A percentile compares a stretch with the other conserved stretches of the same genome.
These are phyloP conservation scores for Sabatieria punctata DNA, from an alignment of 2,888 invertebrate species.

Conservation along the genomic window DNA sequence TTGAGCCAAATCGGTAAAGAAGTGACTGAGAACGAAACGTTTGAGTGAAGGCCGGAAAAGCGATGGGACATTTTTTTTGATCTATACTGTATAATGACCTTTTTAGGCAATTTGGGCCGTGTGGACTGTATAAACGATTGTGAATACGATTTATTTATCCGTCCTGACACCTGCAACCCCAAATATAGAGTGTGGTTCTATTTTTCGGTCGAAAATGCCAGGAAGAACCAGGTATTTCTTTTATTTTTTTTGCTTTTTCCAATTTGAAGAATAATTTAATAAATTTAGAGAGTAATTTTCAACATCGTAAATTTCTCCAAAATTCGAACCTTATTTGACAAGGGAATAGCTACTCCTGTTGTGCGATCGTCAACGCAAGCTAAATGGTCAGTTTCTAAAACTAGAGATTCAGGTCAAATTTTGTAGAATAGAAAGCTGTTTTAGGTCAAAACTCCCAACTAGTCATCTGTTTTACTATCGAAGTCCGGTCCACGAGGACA, in stretches of 20 bases:
- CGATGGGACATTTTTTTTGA: too few species aligned
- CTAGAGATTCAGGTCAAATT: neutral
- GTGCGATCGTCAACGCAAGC: constrained; percentile 74
- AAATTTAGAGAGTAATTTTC: constrained; percentile 68
- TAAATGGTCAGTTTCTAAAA: constrained; percentile 56
- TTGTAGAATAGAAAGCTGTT: constrained; percentile 11
- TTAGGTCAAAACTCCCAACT: constrained; percentile 59
- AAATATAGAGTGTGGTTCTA: constrained; percentile 88
- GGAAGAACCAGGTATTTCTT: constrained; percentile 10
- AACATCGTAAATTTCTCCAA: constrained; percentile 93
- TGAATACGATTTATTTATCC: constrained; percentile 85
- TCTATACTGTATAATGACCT: too few species aligned
- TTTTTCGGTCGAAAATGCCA: constrained; percentile 92
- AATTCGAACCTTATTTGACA: constrained; percentile 65
- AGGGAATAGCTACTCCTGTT: constrained; percentile 68
- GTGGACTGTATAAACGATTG: constrained; percentile 80
- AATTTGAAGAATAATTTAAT: constrained; percentile 1
- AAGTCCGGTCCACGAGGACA: constrained; percentile 66
- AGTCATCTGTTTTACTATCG: constrained; percentile 78
- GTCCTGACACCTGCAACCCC: constrained; percentile 90
- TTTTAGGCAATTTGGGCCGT: constrained; percentile 62
- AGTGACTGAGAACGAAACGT: too few species aligned
- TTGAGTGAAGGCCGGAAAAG: too few species aligned
- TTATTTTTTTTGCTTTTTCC: neutral
- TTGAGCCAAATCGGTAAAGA: too few species aligned